These are phyloP conservation scores for Xestia sexstrigata DNA, from an alignment of 2,888 invertebrate genomes.

Conservation along the genomic window DNA sequence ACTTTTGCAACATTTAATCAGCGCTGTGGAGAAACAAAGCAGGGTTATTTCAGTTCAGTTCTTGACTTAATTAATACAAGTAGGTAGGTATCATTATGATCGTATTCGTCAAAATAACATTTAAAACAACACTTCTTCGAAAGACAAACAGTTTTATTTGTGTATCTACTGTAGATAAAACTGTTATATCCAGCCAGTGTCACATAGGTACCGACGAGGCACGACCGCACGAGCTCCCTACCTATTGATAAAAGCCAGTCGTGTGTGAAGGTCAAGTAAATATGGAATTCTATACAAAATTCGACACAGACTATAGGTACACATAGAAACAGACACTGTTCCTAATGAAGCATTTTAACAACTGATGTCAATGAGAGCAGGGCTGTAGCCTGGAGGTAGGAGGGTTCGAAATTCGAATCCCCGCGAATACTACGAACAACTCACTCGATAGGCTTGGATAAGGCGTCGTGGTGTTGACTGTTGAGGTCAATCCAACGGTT, in stretches of 20 bases:
- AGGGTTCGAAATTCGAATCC: not conserved
- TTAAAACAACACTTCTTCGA: slow-evolving; percentile 36
- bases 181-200: slow-evolving; percentile 4
- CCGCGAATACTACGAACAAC: not conserved
- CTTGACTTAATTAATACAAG: not conserved
- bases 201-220: not conserved
- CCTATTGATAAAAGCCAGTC: slow-evolving; percentile 49
- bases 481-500: not conserved
- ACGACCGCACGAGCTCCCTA: not conserved
- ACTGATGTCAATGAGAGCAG: not conserved
- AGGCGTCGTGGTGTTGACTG: not conserved
- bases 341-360: not conserved
- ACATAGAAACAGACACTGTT: not conserved
- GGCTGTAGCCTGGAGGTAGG: not conserved
- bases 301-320: not conserved
- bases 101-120: not conserved
- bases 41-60: slow-evolving; percentile 1
- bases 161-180: slow-evolving; percentile 29
- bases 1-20: slow-evolving; percentile 3
- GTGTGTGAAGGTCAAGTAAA: slow-evolving; percentile 52
- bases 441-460: not conserved
- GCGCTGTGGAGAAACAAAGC: not conserved
- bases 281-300: slow-evolving; percentile 39
- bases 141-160: slow-evolving; percentile 22
- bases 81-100: slow-evolving; percentile 4